These are phyloP conservation scores for Cantharis lateralis DNA, from an alignment of 2,888 invertebrate genomes.

Conservation along the genomic window DNA sequence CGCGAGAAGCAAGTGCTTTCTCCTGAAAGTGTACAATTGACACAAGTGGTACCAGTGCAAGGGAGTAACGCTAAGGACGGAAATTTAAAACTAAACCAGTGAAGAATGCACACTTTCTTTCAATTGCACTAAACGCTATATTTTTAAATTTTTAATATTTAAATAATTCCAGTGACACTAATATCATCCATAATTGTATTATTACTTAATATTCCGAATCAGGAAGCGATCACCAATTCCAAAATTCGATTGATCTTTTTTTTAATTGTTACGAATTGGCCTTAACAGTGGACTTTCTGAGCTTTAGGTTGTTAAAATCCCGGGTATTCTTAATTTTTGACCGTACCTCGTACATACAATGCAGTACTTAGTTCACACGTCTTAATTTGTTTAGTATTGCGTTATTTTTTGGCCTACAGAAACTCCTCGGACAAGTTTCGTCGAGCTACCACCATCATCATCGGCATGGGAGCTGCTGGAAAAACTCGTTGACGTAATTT, in stretches of 20 bases:
- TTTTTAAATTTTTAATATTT: background rate
- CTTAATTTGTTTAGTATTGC: background rate
- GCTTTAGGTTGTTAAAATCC: background rate
- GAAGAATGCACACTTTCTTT: background rate
- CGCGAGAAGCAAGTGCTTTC: slow-evolving; percentile 35
- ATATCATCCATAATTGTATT: background rate
- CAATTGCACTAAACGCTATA: background rate
- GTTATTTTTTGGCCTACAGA: background rate
- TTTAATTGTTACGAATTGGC: background rate
- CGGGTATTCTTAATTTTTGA: background rate
- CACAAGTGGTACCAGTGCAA: slow-evolving; percentile 19
- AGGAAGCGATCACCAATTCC: background rate
- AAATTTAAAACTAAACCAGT: background rate
- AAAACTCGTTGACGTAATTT: background rate
- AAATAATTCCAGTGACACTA: background rate
- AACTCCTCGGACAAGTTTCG: background rate
- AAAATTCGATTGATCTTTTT: background rate
- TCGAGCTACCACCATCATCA: background rate
- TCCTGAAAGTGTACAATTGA: slow-evolving; percentile 26
- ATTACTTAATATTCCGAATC: background rate
- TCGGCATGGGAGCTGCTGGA: background rate
- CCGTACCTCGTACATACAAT: background rate
- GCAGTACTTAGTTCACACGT: background rate
- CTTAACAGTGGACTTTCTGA: background rate
- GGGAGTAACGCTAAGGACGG: slow-evolving; percentile 22